Evolutionary conservation across 2,888 invertebrate species (phyloP), one percentile per base, ranked within the genome.

Genomic region (Carabus problematicus): DNA sequence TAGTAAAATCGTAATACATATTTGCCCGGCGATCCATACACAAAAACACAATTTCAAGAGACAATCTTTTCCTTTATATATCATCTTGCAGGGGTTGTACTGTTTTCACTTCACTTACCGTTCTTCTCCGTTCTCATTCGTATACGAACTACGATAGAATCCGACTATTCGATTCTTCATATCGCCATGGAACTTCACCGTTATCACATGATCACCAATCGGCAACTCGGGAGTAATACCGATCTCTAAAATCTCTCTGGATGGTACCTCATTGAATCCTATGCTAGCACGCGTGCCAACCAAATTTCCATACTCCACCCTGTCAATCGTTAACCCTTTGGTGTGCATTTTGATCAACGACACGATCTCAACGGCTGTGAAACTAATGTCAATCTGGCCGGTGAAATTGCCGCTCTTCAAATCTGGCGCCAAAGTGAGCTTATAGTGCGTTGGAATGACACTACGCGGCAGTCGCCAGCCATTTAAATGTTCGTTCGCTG

Each of bases 141-240:
- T 82, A 72, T 92, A 89, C 6, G 82, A 84, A 70, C 92, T 92
- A 73, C 86, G 86, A 78, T 93, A 93, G 67, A 93, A 85, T 3
- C 93, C 93, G 66, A 90, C 88, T 75, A 92, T 89, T 72, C 88
- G 87, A 71, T 86, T 84, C 29, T 85, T 86, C 77, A 91, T 83
- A 71, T 84, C 84, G 0, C 92, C 92, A 71, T 81, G 80, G 76
- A 89, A 93, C 43, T 86, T 80, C 54, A 92, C 84, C 49, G 80
- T 77, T 11, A 92, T 77, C 11, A 81, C 80, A 76, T 89, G 88
- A 64, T 80, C 81, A 6, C 75, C 74, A 1, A 62, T 66, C 14
- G 3, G 6, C 19, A 56, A 9, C 3, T 29, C 39, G 8, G 19
- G 2, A 1, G 3, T 1, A 29, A 55, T 8, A 18, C 14, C 39